Conservation (phyloP, 2,797 vertebrate genomes). For the Tamandua tetradactyla region DNA sequence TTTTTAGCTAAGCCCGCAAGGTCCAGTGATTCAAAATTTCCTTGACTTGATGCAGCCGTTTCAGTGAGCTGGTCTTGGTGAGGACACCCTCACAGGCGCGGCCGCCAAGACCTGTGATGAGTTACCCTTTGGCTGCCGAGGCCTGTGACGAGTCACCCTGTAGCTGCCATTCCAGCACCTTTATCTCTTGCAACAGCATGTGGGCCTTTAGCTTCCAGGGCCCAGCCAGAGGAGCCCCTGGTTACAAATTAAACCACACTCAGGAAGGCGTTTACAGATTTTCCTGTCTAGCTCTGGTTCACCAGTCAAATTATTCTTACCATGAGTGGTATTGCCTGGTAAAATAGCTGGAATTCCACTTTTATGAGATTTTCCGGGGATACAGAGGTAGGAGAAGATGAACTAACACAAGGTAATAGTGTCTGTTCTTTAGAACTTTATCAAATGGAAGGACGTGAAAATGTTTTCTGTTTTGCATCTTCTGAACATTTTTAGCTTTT, state of each 20-base stretch:
- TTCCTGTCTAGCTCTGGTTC: not conserved
- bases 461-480: not conserved
- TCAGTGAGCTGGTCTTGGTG: too few species aligned
- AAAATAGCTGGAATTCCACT: not conserved
- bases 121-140: too few species aligned
- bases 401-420: not conserved
- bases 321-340: not conserved
- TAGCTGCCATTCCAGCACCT: too few species aligned
- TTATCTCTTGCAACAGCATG: not conserved
- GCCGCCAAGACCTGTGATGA: too few species aligned
- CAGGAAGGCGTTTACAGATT: not conserved
- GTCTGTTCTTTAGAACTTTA: not conserved
- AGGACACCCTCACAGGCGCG: too few species aligned
- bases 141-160: too few species aligned
- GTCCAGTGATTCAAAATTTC: too few species aligned
- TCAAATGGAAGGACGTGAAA: not conserved
- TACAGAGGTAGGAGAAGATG: not conserved
- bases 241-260: not conserved
- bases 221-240: not conserved
- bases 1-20: too few species aligned
- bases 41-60: too few species aligned
- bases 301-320: not conserved
- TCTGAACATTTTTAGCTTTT: not conserved
- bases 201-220: not conserved
- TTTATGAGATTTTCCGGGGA: not conserved